Evolutionary conservation across 2,113 vertebrate genomes (phyloP).

Genomic region (Centrocercus urophasianus): DNA sequence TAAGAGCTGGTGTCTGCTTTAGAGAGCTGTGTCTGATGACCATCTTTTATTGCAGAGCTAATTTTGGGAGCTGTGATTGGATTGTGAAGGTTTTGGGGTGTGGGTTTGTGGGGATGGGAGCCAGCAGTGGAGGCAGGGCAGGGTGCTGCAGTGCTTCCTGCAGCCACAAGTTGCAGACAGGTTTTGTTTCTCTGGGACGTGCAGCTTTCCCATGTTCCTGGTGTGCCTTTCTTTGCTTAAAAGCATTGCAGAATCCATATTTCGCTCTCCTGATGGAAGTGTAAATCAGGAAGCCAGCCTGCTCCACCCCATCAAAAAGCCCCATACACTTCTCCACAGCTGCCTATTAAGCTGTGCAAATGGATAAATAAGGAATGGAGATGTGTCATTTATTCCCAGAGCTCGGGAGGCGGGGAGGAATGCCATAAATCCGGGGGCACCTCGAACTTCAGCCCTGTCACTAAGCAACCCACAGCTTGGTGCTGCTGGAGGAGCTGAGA

Average conservation of each 20-base stretch:
- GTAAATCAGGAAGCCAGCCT: slow-evolving; percentile 9
- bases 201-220: not conserved
- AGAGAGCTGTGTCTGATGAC: not conserved
- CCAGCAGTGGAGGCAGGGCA: not conserved
- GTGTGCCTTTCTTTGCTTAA: not conserved
- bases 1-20: not conserved
- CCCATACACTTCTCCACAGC: not conserved
- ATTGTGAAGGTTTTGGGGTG: not conserved
- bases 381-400: slow-evolving; percentile 24
- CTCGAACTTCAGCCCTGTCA: not conserved
- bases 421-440: not conserved
- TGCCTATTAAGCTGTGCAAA: slow-evolving; percentile 35
- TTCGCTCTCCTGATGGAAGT: not conserved
- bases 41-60: slow-evolving; percentile 11
- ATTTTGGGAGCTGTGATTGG: not conserved
- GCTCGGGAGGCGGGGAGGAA: not conserved
- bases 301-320: not conserved
- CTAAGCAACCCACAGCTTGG: not conserved
- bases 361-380: slow-evolving; percentile 47
- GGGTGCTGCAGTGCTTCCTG: not conserved
- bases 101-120: not conserved
- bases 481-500: not conserved
- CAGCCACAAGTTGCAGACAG: not conserved
- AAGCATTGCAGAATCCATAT: not conserved
- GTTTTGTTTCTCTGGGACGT: not conserved